phyloP scores from a whole-genome alignment of 2,797 vertebrate species.

The Triplophysa bombifrons region DNA sequence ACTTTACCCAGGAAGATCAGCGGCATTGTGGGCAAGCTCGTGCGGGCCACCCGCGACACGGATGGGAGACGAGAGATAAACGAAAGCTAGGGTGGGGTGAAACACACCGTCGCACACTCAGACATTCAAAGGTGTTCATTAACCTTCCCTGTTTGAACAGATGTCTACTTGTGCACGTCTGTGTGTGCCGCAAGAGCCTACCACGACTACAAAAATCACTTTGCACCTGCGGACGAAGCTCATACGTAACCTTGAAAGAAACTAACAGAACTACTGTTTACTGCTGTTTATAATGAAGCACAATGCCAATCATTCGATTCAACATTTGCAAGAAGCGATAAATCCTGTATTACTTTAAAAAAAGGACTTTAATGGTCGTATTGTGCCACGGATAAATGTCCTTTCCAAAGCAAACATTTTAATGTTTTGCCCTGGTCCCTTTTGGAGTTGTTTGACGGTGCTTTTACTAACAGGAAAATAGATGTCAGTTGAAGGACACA shows the following conservation, averaged over 20 bases:
- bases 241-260: constrained; percentile 36
- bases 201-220: constrained; percentile 59
- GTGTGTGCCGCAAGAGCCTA: constrained; percentile 50
- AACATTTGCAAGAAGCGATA: neutral
- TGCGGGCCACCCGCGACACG: constrained; percentile 54
- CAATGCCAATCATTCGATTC: neutral
- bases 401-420: constrained; percentile 25
- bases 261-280: constrained; percentile 29
- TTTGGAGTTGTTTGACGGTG: neutral
- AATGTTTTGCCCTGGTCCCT: neutral
- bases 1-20: constrained; percentile 46
- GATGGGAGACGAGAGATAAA: constrained; percentile 54
- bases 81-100: constrained; percentile 51
- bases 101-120: constrained; percentile 54
- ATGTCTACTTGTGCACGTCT: constrained; percentile 68
- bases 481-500: constrained; percentile 35
- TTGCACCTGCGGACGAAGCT: constrained; percentile 43
- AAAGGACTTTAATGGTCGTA: neutral
- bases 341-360: constrained; percentile 4
- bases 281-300: constrained; percentile 24
- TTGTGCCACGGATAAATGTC: neutral
- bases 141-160: constrained; percentile 77
- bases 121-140: constrained; percentile 66
- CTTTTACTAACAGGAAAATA: neutral
- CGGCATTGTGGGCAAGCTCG: constrained; percentile 56